Evolutionary conservation across 2,797 vertebrate species (phyloP).

Genomic region (Champsocephalus esox): DNA sequence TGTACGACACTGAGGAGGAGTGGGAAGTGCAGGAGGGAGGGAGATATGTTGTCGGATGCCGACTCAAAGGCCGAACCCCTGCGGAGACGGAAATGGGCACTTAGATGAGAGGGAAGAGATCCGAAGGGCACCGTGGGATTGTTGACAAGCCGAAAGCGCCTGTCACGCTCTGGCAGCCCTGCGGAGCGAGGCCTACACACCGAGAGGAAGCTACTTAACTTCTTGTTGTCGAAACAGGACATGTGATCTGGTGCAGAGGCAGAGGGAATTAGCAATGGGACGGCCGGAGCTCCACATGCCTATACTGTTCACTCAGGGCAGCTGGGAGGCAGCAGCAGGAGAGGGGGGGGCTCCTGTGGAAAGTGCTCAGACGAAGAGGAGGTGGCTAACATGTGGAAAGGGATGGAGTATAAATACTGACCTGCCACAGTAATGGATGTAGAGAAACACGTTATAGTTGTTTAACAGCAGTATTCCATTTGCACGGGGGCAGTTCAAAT

Average conservation of each 20-base stretch:
- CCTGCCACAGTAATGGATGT: conserved; percentile 10
- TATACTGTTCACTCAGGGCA: conserved; percentile 35
- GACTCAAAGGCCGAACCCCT: conserved; percentile 61
- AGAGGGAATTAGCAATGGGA: conserved; percentile 37
- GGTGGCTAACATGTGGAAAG: conserved; percentile 24
- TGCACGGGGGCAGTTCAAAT: too few relatives aligned
- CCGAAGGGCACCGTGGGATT: conserved; percentile 52
- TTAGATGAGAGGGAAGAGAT: conserved; percentile 43
- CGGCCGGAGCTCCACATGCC: conserved; percentile 22
- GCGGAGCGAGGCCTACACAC: conserved; percentile 23
- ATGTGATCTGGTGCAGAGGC: conserved; percentile 50
- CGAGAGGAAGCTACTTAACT: conserved; percentile 56
- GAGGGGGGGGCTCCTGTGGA: conserved; percentile 13
- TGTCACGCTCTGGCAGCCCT: conserved; percentile 46
- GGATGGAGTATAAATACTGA: conserved; percentile 24
- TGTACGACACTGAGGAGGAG: conserved; percentile 64
- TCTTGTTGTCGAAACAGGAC: conserved; percentile 55
- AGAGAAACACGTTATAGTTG: too few relatives aligned
- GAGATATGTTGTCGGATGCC: conserved; percentile 27
- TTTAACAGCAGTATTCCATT: too few relatives aligned
- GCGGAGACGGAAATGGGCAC: conserved; percentile 67
- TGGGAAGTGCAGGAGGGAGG: conserved; percentile 7
- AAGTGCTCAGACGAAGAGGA: conserved; percentile 30
- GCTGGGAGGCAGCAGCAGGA: conserved; percentile 36
- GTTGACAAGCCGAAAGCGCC: conserved; percentile 46